Conservation (phyloP, 2,888 invertebrate species). For the Zele albiditarsus region DNA sequence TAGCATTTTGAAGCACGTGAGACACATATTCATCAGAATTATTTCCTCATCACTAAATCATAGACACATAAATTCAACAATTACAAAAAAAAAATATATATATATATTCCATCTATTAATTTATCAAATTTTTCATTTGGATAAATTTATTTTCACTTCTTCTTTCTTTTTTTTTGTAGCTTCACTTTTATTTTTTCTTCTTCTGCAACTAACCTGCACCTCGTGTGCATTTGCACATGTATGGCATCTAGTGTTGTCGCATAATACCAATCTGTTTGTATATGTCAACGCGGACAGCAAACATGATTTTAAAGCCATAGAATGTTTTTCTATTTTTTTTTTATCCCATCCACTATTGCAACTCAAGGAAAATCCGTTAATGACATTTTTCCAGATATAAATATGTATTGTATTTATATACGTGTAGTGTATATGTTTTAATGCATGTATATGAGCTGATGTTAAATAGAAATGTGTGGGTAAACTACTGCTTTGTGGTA, state of each 20-base stretch:
- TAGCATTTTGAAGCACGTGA: background rate
- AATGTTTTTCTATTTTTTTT: background rate
- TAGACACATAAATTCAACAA: too few relatives aligned
- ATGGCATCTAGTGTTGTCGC: constrained; percentile 60
- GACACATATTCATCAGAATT: background rate
- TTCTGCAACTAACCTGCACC: background rate
- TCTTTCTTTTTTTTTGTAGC: background rate
- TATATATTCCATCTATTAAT: too few relatives aligned
- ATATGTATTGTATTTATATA: background rate
- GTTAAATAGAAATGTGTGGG: background rate
- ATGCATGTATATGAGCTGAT: background rate
- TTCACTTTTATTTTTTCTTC: background rate
- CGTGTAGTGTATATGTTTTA: background rate
- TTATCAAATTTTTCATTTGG: background rate
- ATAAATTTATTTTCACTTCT: background rate
- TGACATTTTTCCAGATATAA: constrained; percentile 1
- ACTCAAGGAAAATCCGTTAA: constrained; percentile 1
- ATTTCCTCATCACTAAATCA: background rate
- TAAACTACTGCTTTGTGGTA: background rate
- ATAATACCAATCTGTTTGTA: constrained; percentile 26
- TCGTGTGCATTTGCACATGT: constrained; percentile 57
- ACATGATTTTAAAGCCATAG: constrained; percentile 21
- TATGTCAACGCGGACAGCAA: background rate
- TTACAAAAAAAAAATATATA: background rate
- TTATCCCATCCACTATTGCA: background rate